phyloP scores from a whole-genome alignment of 2,113 vertebrate species.

The Mustelus asterias region DNA sequence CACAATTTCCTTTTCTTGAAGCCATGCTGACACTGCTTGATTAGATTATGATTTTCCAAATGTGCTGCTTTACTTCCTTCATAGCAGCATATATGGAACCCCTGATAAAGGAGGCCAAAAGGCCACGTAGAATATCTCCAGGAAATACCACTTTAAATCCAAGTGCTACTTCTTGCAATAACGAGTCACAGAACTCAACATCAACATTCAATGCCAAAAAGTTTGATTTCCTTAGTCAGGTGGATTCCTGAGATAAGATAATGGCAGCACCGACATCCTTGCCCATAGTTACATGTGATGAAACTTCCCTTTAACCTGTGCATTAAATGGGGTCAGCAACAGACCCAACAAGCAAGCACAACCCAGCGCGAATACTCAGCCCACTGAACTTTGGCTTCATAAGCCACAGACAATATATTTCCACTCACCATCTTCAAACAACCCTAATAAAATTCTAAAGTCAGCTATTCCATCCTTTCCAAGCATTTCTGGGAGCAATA shows the following conservation, averaged over 20 bases:
- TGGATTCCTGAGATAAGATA: not conserved
- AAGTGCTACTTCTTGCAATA: not conserved
- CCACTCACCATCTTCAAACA: not conserved
- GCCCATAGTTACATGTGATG: not conserved
- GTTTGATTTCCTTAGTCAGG: not conserved
- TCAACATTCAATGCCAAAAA: not conserved
- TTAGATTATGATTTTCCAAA: too few species aligned
- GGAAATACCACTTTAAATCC: not conserved
- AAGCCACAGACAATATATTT: not conserved
- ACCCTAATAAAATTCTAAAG: not conserved
- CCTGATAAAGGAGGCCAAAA: not conserved
- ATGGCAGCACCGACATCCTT: not conserved
- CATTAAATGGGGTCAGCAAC: not conserved
- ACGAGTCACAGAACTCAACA: not conserved
- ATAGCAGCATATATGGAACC: too few species aligned
- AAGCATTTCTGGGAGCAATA: not conserved
- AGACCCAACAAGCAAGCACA: not conserved
- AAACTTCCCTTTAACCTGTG: not conserved
- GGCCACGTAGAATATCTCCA: not conserved
- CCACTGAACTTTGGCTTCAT: not conserved
- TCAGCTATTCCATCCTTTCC: not conserved
- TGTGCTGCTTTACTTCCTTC: too few species aligned
- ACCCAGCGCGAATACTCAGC: not conserved
- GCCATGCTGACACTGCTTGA: too few species aligned
- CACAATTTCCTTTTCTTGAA: too few species aligned